Evolutionary conservation across 2,113 vertebrate species (phyloP).

Genomic region (Oreochromis spilurus): DNA sequence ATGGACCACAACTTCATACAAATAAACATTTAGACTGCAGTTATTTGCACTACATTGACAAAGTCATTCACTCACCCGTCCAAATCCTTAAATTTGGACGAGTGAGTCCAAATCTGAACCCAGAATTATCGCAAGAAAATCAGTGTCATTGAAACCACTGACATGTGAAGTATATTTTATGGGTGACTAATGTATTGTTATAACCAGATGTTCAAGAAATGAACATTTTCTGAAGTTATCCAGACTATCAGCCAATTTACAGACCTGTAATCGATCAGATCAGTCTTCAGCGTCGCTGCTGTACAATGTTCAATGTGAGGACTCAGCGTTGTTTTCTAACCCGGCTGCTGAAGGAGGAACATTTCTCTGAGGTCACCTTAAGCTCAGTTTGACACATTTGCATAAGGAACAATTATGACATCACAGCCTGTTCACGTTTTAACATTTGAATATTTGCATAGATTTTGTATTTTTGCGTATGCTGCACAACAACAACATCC

Average conservation of each 20-base stretch:
- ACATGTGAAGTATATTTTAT: background rate
- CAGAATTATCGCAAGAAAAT: fast-evolving
- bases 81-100: background rate
- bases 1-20: fast-evolving
- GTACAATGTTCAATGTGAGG: fast-evolving
- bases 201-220: background rate
- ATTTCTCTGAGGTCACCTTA: background rate
- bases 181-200: background rate
- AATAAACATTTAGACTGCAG: background rate
- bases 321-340: background rate
- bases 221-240: fast-evolving
- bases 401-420: background rate
- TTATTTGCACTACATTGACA: fast-evolving
- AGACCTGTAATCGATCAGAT: fast-evolving
- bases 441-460: background rate
- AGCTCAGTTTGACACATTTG: background rate
- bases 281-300: background rate
- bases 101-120: too few relatives aligned
- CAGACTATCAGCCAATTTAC: too few relatives aligned
- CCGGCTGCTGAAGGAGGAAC: background rate
- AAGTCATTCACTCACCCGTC: background rate
- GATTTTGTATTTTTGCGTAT: background rate
- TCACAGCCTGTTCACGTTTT: background rate
- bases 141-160: fast-evolving
- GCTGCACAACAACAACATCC: background rate